phyloP scores from a whole-genome alignment of 2,113 vertebrate genomes.

The Cyanoderma ruficeps region DNA sequence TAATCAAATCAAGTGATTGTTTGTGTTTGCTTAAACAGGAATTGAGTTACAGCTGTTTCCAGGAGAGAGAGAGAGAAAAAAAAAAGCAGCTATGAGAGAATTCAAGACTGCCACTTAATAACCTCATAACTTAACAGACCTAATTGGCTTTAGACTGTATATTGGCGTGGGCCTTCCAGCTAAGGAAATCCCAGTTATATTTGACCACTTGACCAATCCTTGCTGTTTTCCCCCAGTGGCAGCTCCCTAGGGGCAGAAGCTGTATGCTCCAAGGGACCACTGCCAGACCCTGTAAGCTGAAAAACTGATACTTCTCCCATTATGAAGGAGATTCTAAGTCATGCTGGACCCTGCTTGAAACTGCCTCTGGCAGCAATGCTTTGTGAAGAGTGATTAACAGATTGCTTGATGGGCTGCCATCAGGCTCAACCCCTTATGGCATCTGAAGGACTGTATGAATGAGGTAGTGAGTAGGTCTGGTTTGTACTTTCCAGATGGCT shows the following conservation, averaged over 20 bases:
- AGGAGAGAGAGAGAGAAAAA: background rate
- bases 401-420: background rate
- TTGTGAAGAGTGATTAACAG: background rate
- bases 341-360: background rate
- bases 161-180: background rate
- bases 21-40: conserved; percentile 57
- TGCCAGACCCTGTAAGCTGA: background rate
- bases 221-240: background rate
- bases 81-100: background rate
- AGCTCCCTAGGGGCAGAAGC: background rate
- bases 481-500: conserved; percentile 73
- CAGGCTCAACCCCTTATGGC: background rate
- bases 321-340: background rate
- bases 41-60: conserved; percentile 42
- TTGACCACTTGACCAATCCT: background rate
- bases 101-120: background rate
- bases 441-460: background rate
- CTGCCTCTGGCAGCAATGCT: background rate
- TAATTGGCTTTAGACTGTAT: background rate
- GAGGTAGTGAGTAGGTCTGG: background rate
- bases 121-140: background rate
- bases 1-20: conserved; percentile 58
- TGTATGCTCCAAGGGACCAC: background rate
- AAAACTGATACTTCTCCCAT: background rate
- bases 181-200: background rate